These are phyloP conservation scores for Pachycephala philippinensis DNA, from an alignment of 2,113 vertebrate species.

Conservation along the genomic window DNA sequence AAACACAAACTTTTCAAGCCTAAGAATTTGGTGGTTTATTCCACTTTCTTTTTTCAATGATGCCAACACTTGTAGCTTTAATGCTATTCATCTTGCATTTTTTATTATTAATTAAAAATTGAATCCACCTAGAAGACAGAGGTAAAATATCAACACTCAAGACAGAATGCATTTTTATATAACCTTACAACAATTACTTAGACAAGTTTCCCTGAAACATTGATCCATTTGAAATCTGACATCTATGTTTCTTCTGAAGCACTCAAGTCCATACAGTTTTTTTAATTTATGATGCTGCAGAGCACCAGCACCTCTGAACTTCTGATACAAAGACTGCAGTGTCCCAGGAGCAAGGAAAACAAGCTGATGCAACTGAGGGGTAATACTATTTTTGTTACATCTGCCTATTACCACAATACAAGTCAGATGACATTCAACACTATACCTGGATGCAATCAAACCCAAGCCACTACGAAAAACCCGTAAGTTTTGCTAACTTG, in stretches of 20 bases:
- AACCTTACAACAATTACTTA: neutral
- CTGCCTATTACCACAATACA: neutral
- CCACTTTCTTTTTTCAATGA: neutral
- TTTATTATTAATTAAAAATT: neutral
- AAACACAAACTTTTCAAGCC: neutral
- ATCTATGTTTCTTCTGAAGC: neutral
- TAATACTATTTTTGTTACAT: neutral
- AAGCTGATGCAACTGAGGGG: neutral
- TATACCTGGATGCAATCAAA: neutral
- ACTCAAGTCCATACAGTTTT: neutral
- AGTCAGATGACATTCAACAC: neutral
- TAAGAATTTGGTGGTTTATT: neutral
- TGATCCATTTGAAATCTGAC: neutral
- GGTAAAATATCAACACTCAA: neutral
- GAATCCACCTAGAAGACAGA: neutral
- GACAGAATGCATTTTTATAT: neutral
- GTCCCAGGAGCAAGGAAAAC: neutral
- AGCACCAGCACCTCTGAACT: neutral
- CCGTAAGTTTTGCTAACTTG: neutral
- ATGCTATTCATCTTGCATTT: neutral
- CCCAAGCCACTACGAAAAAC: neutral
- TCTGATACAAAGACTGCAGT: neutral
- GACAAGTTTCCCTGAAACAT: neutral
- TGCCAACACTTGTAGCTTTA: neutral
- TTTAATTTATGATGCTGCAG: neutral